Percentiles rank a stretch among this genome's conserved stretches.
Evolutionary conservation across 1,140 invertebrate genomes (phyloP).

Genomic region (Diplogasteroides magnus): DNA sequence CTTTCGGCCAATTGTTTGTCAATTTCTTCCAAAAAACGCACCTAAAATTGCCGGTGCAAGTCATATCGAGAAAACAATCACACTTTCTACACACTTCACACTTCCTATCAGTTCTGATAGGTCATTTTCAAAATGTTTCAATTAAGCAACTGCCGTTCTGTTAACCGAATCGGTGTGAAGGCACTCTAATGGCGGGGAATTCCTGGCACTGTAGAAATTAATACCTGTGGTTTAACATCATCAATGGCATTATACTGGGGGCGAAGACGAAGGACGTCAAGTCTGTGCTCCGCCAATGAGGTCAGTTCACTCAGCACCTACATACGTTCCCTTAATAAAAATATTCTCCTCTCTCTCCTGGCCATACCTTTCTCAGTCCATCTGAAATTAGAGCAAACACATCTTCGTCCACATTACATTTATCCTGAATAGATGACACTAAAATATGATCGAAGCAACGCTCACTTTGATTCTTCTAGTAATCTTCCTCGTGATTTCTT

Average conservation of each 20-base stretch:
- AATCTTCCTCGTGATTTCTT: conserved; percentile 23
- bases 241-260: conserved; percentile 16
- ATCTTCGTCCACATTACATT: conserved; percentile 25
- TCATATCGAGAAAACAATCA: too few species aligned
- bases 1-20: conserved; percentile 24
- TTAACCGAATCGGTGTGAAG: too few species aligned
- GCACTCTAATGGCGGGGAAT: too few species aligned
- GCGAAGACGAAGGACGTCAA: conserved; percentile 14
- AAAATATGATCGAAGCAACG: too few species aligned
- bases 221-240: conserved; percentile 28
- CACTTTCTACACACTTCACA: too few species aligned
- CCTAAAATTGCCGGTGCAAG: too few species aligned
- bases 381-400: conserved; percentile 23
- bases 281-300: conserved; percentile 20
- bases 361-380: conserved; percentile 18
- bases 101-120: too few species aligned
- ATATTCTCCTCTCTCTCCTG: too few species aligned
- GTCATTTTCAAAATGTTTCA: too few species aligned
- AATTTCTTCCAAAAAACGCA: conserved; percentile 32
- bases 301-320: conserved; percentile 14
- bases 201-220: background rate
- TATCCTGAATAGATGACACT: too few species aligned
- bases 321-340: too few species aligned
- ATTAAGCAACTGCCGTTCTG: too few species aligned
- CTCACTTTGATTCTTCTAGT: conserved; percentile 27